Evolutionary conservation across 2,797 vertebrate species (phyloP), one percentile per base, ranked within the genome.

Genomic region (Periparus ater): DNA sequence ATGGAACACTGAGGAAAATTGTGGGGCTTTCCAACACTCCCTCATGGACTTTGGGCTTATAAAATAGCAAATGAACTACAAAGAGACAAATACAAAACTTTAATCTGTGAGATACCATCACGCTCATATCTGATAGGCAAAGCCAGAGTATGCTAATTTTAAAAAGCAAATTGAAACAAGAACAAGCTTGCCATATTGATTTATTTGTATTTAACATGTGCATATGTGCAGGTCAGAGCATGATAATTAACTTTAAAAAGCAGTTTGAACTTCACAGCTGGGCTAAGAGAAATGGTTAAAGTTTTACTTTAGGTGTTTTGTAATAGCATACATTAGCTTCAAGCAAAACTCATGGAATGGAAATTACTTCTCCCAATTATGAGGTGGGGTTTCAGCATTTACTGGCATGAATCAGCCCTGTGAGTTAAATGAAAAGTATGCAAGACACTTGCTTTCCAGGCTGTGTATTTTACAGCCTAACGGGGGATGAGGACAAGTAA

Each of bases 241-340:
- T 20, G 89, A 93, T 93, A 90, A 93, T 94, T 96, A 94, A 91
- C 92, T 97, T 89, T 88, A 85, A 90, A 91, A 85, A 91, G 72
- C 45, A 94, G 90, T 96, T 94, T 95, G 78, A 96, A 91, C 91
- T 96, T 95, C 89, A 91, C 93, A 97, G 92, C 88, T 96, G 92
- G 87, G 54, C 82, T 79, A 78, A 87, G 83, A 47, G 85, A 96
- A 97, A 93, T 90, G 55, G 94, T 93, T 93, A 93, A 97, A 78
- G 51, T 93, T 96, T 93, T 89, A 85, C 88, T 96, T 95, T 18
- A 85, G 74, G 83, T 91, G 92, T 93, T 92, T 95, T 97, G 92
- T 94, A 96, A 96, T 75, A 95, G 92, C 90, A 62, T 85, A 38
- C n/a, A 77, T 84, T 96, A 91, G 85, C 91, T 95, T 88, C 85